Evolutionary conservation across 2,888 invertebrate species (phyloP), one percentile per base, ranked within the genome.

Genomic region (Nemapogon koenigi): DNA sequence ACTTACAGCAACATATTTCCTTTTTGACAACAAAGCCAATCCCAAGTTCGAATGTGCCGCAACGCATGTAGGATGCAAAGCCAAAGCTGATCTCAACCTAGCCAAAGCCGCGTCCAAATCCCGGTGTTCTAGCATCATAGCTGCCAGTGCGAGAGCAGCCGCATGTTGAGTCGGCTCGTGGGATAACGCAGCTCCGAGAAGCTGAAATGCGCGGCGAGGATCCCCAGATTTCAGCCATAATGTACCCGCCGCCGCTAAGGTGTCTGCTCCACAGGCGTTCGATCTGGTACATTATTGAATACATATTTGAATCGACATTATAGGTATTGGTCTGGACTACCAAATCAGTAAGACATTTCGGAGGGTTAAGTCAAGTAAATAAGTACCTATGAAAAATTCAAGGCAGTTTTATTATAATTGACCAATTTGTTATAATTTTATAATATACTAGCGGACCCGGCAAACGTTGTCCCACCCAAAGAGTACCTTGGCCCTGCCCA

Each of bases 61-160:
- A 1, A 76, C 75, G 40, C 76, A 78, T 0, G 62, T 61, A 0
- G 78, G 66, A 37, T 76, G 76, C 0, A 68, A 75, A 1, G 65
- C 43, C 10, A 76, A 48, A 38, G 68, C 83, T 44, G 75, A 69
- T 59, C 71, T 82, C 45, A 80, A 69, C 53, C 73, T 66, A 43
- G 66, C 62, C 46, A 71, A 62, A 22, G 66, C 78, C n/a, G 71
- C 81, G 45, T 73, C 80, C 40, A 63, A 45, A 47, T 71, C 78
- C 46, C 57, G 69, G 46, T 81, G 78, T 59, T 68, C 73, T 53
- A 76, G 66, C 82, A 69, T 71, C 82, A 68, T 80, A 49, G 75
- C 78, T n/a, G 75, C 73, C 40, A 83, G 48, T 14, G 81, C 70
- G 43, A 83, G 51, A n/a, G 78, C 70, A 4, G 69, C 82, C 27